A percentile compares a stretch with the other conserved stretches of the same genome.
These are phyloP conservation scores for Discoglossus pictus DNA, from an alignment of 2,797 vertebrate genomes.

Conservation along the genomic window DNA sequence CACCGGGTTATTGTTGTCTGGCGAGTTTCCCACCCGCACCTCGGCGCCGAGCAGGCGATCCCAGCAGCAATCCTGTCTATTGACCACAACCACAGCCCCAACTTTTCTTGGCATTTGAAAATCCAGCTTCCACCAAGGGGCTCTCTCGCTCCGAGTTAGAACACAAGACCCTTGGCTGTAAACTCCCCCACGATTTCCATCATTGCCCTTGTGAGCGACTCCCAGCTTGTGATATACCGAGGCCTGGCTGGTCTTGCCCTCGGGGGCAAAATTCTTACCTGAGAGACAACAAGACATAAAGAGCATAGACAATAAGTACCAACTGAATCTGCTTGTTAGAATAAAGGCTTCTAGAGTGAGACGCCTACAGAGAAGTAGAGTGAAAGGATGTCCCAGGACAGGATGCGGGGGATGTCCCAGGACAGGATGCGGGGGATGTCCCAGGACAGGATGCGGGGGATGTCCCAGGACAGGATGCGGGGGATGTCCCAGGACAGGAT, in stretches of 20 bases:
- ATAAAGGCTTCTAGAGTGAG: too few relatives aligned
- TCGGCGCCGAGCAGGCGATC: neutral
- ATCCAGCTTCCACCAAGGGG: slow-evolving; percentile 26
- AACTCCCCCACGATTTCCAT: neutral
- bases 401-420: too few relatives aligned
- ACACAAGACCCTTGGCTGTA: neutral
- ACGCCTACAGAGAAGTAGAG: too few relatives aligned
- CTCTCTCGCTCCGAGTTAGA: neutral
- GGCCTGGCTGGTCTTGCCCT: slow-evolving; percentile 18
- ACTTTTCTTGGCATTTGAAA: slow-evolving; percentile 1
- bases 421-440: too few relatives aligned
- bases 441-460: too few relatives aligned
- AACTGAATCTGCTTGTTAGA: too few relatives aligned
- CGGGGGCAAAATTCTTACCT: slow-evolving; percentile 12
- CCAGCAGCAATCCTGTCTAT: slow-evolving; percentile 17
- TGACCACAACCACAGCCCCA: slow-evolving; percentile 6
- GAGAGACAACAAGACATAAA: neutral
- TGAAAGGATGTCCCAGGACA: too few relatives aligned
- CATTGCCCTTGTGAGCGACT: neutral
- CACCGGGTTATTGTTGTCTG: slow-evolving; percentile 11
- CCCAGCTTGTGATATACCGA: neutral
- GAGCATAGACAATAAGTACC: too few relatives aligned
- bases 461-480: too few relatives aligned
- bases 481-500: too few relatives aligned
- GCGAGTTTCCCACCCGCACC: slow-evolving; percentile 9